Conservation (phyloP, 1,140 invertebrate species). For the Stegodyphus mimosarum region DNA sequence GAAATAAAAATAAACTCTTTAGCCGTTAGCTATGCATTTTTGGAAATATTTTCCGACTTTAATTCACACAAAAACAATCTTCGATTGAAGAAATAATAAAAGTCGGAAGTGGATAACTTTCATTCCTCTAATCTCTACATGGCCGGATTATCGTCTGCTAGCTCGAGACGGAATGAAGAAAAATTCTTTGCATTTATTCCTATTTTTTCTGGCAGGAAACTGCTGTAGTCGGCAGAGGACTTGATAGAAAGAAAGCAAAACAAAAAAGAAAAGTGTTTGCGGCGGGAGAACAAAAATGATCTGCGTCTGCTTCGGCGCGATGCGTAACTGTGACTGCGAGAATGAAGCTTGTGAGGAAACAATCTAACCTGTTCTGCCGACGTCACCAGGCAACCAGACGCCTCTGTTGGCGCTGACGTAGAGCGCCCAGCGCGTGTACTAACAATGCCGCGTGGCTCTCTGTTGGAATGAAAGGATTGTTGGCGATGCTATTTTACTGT, state of each 20-base stretch:
- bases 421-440: slow-evolving; percentile 21
- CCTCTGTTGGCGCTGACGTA: slow-evolving; percentile 42
- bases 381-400: slow-evolving; percentile 45
- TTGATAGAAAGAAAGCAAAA: neutral
- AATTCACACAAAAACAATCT: no score
- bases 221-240: no score
- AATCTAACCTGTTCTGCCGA: slow-evolving; percentile 52
- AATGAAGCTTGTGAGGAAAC: slow-evolving; percentile 26
- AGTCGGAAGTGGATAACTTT: no score
- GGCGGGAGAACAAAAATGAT: neutral
- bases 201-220: no score
- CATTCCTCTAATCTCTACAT: no score
- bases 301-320: slow-evolving; percentile 7
- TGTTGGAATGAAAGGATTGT: neutral
- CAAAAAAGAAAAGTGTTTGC: slow-evolving; percentile 1
- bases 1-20: neutral
- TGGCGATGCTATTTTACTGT: neutral
- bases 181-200: no score
- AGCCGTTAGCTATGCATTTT: slow-evolving; percentile 28
- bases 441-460: slow-evolving; percentile 51
- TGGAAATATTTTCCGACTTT: no score
- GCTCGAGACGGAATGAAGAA: no score
- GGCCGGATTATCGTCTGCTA: no score
- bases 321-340: slow-evolving; percentile 48
- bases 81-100: no score